These are phyloP conservation scores for Hippocampus zosterae DNA, from an alignment of 2,113 vertebrate species.

Conservation along the genomic window DNA sequence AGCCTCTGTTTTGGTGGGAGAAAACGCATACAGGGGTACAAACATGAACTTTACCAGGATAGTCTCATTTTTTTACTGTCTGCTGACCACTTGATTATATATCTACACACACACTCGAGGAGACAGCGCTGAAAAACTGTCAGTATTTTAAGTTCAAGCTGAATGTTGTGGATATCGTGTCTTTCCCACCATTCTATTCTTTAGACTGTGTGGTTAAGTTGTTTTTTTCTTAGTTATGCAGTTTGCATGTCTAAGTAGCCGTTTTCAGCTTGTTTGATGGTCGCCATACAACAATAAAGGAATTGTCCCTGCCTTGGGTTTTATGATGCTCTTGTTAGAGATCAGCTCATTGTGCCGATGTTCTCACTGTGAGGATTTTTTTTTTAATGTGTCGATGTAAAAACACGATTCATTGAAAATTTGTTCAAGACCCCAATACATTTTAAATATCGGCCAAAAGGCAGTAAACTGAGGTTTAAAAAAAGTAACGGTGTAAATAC, in stretches of 20 bases:
- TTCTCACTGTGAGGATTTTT: not conserved
- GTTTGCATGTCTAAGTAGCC: not conserved
- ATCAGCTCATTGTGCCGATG: not conserved
- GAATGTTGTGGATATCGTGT: not conserved
- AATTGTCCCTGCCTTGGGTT: not conserved
- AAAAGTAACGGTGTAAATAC: not conserved
- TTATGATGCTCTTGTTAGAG: not conserved
- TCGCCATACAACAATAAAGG: not conserved
- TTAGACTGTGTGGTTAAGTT: not conserved
- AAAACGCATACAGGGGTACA: slow-evolving; percentile 9
- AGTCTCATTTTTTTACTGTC: slow-evolving; percentile 16
- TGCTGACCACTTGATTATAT: slow-evolving; percentile 29
- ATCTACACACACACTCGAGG: slow-evolving; percentile 10
- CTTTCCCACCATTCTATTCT: not conserved
- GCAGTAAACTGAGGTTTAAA: not conserved
- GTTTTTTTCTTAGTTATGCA: not conserved
- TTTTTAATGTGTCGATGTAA: not conserved
- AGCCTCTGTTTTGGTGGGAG: not conserved
- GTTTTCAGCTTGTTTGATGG: not conserved
- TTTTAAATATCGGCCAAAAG: not conserved
- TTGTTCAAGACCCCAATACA: not conserved
- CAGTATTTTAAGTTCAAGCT: not conserved
- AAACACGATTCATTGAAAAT: not conserved
- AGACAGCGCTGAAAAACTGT: slow-evolving; percentile 22
- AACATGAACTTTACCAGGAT: slow-evolving; percentile 3